phyloP scores from a whole-genome alignment of 2,888 invertebrate genomes.

The Hipparchia sbordonii region DNA sequence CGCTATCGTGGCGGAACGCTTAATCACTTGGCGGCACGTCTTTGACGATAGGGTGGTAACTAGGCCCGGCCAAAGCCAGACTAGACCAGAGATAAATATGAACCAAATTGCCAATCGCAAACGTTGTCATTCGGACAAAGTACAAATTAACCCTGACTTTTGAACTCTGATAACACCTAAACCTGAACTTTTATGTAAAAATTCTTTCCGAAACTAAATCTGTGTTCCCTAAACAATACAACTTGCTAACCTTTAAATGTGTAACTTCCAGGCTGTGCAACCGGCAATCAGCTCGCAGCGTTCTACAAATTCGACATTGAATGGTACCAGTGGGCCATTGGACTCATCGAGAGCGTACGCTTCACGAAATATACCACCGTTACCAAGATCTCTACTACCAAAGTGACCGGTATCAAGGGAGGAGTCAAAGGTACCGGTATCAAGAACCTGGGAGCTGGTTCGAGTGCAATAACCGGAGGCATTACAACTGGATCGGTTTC shows the following conservation, averaged over 20 bases:
- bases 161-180: not conserved
- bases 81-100: no score
- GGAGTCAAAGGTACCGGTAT: slow-evolving; percentile 37
- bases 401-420: slow-evolving; percentile 35
- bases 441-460: slow-evolving; percentile 40
- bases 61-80: no score
- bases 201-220: not conserved
- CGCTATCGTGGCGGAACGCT: no score
- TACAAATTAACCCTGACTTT: no score
- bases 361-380: slow-evolving; percentile 62
- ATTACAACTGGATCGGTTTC: slow-evolving; percentile 15
- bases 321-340: slow-evolving; percentile 82
- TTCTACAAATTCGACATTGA: slow-evolving; percentile 85
- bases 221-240: not conserved
- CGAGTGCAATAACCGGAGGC: slow-evolving; percentile 29
- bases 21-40: no score
- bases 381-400: slow-evolving; percentile 44
- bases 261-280: slow-evolving; percentile 72
- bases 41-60: no score
- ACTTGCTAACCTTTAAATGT: not conserved
- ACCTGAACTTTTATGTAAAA: not conserved
- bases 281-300: slow-evolving; percentile 79
- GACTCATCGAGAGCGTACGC: slow-evolving; percentile 66
- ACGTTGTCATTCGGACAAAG: no score
- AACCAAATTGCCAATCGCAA: no score